Evolutionary conservation across 2,888 invertebrate species (phyloP).

Genomic region (Cataglyphis rosenhaueri): DNA sequence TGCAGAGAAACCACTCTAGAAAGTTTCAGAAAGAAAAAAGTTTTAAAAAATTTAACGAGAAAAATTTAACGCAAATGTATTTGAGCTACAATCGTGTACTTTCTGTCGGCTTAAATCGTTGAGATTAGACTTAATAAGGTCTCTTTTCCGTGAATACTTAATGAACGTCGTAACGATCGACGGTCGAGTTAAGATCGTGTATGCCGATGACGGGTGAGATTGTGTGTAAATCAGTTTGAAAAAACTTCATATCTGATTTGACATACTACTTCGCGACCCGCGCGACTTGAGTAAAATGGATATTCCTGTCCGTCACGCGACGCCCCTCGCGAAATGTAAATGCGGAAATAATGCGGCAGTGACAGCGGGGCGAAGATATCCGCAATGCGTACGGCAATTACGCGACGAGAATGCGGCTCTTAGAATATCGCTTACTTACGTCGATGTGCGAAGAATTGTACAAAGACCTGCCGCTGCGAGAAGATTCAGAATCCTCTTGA

Average conservation of each 20-base stretch:
- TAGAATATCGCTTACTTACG: not conserved
- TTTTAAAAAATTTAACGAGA: not conserved
- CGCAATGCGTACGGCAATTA: not conserved
- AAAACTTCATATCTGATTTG: slow-evolving; percentile 39
- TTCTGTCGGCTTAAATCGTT: slow-evolving; percentile 9
- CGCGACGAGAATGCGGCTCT: not conserved
- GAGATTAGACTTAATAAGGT: slow-evolving; percentile 33
- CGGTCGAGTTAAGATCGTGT: slow-evolving; percentile 14
- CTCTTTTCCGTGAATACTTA: slow-evolving; percentile 27
- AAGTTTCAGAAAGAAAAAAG: not conserved
- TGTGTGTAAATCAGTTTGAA: slow-evolving; percentile 11
- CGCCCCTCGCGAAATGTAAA: slow-evolving; percentile 27
- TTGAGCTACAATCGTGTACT: not conserved
- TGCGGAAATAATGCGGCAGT: slow-evolving; percentile 16
- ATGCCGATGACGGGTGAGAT: not conserved
- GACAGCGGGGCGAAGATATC: slow-evolving; percentile 11
- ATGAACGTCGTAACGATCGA: slow-evolving; percentile 7
- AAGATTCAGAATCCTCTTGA: not conserved
- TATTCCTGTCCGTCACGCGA: slow-evolving; percentile 32
- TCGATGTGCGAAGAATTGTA: not conserved
- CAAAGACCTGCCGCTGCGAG: not conserved
- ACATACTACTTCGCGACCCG: slow-evolving; percentile 1
- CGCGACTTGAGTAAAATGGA: slow-evolving; percentile 27
- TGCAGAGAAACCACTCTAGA: not conserved
- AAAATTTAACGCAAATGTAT: slow-evolving; percentile 1